Evolutionary conservation across 2,888 invertebrate species (phyloP), one percentile per base, ranked within the genome.

Genomic region (Strigamia maritima): DNA sequence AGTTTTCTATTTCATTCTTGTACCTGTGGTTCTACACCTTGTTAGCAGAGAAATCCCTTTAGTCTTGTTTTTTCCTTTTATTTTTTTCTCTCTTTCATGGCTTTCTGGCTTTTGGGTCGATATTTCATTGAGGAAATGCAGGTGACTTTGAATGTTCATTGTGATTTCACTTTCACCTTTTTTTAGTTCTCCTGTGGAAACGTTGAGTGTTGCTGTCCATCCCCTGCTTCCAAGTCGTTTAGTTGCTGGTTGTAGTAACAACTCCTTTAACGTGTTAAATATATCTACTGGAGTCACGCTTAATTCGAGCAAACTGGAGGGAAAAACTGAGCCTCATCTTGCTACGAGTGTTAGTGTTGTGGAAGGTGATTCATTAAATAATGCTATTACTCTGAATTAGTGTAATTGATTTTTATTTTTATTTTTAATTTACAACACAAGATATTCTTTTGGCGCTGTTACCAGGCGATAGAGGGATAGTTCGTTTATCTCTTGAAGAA

Each of bases 31-130:
- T 60, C 24, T 60, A 19, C 60, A 60, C 24, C 22, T 60, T 60
- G 60, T 60, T 60, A 60, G 60, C 24, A 60, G 60, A 60, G 60
- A 60, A 60, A 60, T 60, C 60, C 60, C 60, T 60, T 60, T 60
- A 24, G 60, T 24, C 60, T 60, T 60, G 60, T 60, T 60, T 22
- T n/a, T 60, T 60, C 22, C 24, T 60, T 49, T 60, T 60, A 10
- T 44, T 3, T 44, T 44, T 40, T 40, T 44, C 4, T n/a, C 12
- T 12, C n/a, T n/a, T 60, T 12, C 24, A 2, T 60, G 19, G 19
- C 60, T 6, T 24, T 60, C n/a, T 24, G 60, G 60, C n/a, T 24
- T 60, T 6, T 24, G 60, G 60, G 24, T 60, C 60, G 24, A 60
- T 60, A 60, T 10, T 24, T 60, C 22, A 60, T 60, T 60, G 60